A percentile compares a stretch with the other conserved stretches of the same genome.
Evolutionary conservation across 35 echinoderm and acorn worm species (phyloP).

Genomic region (Hemicentrotus pulcherrimus): DNA sequence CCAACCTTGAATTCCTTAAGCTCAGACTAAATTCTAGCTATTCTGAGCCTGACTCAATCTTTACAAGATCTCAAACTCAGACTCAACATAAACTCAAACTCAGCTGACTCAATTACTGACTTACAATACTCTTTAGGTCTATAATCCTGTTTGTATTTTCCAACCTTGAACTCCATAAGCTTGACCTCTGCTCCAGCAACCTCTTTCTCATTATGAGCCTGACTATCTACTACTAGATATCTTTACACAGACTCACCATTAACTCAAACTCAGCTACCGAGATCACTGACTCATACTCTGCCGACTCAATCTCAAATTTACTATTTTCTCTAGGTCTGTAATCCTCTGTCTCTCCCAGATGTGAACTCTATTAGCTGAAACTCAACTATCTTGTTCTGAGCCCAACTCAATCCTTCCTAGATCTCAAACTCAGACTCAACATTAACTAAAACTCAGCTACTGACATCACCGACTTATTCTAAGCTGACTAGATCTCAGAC

Average conservation of each 20-base stretch:
- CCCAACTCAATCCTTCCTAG: not conserved
- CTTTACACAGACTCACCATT: no score
- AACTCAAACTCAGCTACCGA: no score
- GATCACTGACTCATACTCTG: no score
- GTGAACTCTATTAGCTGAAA: slow-evolving; percentile 29
- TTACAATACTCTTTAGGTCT: not conserved
- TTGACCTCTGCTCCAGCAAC: not conserved
- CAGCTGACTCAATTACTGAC: not conserved
- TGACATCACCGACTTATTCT: not conserved
- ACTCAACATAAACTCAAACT: no score
- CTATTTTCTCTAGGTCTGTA: no score
- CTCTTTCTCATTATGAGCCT: not conserved
- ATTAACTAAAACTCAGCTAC: no score
- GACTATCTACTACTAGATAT: no score
- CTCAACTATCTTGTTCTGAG: not conserved
- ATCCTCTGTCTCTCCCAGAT: slow-evolving; percentile 15
- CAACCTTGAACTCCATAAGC: not conserved
- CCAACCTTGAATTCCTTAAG: not conserved
- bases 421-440: no score
- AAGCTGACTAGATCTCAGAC: not conserved
- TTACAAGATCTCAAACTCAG: no score
- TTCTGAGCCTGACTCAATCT: not conserved
- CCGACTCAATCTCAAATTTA: no score
- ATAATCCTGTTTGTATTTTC: not conserved
- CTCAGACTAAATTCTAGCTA: not conserved